Evolutionary conservation across 1,140 invertebrate species (phyloP).

Genomic region (Lepidurus couesii): DNA sequence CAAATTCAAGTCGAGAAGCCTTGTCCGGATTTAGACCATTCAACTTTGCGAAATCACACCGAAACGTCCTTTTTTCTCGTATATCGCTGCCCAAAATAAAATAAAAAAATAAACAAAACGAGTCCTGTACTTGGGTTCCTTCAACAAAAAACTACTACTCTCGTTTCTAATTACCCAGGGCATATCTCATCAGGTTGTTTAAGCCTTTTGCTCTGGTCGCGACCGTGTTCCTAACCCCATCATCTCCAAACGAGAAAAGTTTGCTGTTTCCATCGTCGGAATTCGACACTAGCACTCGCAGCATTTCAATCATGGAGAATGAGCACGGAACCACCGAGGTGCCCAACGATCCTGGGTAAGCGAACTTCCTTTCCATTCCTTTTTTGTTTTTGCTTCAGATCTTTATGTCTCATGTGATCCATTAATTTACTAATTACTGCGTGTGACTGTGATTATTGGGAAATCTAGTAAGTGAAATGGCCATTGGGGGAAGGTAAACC

Average conservation of each 20-base stretch:
- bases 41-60: background rate
- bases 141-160: background rate
- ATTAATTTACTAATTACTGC: background rate
- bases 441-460: slow-evolving; percentile 1
- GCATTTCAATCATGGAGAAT: slow-evolving; percentile 7
- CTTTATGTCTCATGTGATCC: too few relatives aligned
- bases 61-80: background rate
- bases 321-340: slow-evolving; percentile 52
- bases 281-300: too few relatives aligned
- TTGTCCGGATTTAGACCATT: slow-evolving; percentile 4
- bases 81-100: background rate
- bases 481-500: background rate
- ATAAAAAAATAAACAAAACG: background rate
- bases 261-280: too few relatives aligned
- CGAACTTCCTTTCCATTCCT: slow-evolving; percentile 18
- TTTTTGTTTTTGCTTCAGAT: background rate
- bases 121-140: too few relatives aligned
- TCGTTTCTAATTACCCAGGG: background rate
- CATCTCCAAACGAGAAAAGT: background rate
- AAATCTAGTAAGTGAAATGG: background rate
- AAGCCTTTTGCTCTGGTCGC: background rate
- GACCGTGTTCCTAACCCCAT: background rate
- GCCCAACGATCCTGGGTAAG: slow-evolving; percentile 84
- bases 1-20: slow-evolving; percentile 2
- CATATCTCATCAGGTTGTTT: slow-evolving; percentile 9